These are phyloP conservation scores for Diorhabda elongata DNA, from an alignment of 1,140 invertebrate genomes.

Conservation along the genomic window DNA sequence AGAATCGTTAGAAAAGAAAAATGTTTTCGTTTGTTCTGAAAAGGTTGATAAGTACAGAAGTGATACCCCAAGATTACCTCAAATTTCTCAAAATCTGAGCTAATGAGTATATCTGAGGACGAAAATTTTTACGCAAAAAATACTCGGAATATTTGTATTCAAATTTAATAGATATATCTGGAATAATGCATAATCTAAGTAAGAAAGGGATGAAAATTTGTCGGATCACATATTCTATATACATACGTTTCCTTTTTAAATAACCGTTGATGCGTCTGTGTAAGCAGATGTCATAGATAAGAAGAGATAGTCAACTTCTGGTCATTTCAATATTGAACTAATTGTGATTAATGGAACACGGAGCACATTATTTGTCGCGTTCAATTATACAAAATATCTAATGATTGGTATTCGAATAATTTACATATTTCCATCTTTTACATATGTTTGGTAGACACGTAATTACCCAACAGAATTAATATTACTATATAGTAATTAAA, in stretches of 20 bases:
- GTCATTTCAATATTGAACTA: background rate
- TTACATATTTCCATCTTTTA: background rate
- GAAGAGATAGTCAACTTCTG: background rate
- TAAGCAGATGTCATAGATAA: background rate
- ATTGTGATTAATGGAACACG: conserved; percentile 2
- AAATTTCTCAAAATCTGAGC: too few species aligned
- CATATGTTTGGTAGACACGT: background rate
- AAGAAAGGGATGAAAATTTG: too few species aligned
- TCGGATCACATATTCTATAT: too few species aligned
- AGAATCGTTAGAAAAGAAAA: too few species aligned
- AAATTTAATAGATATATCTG: too few species aligned
- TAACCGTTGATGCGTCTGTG: background rate
- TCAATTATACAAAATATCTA: background rate
- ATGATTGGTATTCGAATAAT: background rate
- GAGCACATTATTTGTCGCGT: background rate
- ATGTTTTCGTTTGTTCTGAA: too few species aligned
- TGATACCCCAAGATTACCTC: too few species aligned
- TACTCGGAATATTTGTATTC: too few species aligned
- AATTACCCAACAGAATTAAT: background rate
- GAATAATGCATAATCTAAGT: too few species aligned
- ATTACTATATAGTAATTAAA: background rate
- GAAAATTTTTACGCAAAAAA: too few species aligned
- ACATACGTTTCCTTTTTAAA: background rate
- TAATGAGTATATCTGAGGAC: too few species aligned
- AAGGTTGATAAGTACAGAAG: too few species aligned